A percentile compares a stretch with the other conserved stretches of the same genome.
phyloP scores from a whole-genome alignment of 2,797 vertebrate genomes.

The Pygocentrus nattereri region DNA sequence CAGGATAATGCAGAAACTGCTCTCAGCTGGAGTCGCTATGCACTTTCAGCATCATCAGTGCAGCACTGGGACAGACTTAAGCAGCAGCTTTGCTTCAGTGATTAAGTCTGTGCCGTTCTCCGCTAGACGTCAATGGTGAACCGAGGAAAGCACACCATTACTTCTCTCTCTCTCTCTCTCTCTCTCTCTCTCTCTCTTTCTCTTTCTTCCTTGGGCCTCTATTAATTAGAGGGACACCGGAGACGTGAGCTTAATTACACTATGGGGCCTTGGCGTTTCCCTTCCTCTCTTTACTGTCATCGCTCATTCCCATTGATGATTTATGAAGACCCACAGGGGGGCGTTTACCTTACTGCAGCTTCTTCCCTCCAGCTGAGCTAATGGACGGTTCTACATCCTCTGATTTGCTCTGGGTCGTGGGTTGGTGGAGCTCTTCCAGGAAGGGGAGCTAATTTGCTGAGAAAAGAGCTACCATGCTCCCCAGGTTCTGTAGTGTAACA shows the following conservation, averaged over 20 bases:
- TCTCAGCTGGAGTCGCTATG: neutral
- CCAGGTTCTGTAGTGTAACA: conserved; percentile 5
- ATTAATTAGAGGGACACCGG: conserved; percentile 75
- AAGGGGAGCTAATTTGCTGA: conserved; percentile 28
- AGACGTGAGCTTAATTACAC: conserved; percentile 75
- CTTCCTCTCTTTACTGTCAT: conserved; percentile 59
- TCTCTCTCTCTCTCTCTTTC: conserved; percentile 19
- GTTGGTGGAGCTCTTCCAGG: conserved; percentile 5
- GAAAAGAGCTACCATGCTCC: conserved; percentile 3
- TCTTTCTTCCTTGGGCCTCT: conserved; percentile 52
- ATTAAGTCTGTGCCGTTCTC: conserved; percentile 25
- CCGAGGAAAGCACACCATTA: conserved; percentile 9
- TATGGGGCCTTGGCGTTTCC: conserved; percentile 58
- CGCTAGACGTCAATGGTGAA: conserved; percentile 22
- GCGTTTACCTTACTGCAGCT: conserved; percentile 52
- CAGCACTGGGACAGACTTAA: neutral
- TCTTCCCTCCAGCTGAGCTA: conserved; percentile 46
- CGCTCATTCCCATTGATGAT: conserved; percentile 73
- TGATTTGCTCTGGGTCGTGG: conserved; percentile 17
- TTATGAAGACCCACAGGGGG: conserved; percentile 63
- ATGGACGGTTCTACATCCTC: conserved; percentile 45
- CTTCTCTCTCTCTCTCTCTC: conserved; percentile 14
- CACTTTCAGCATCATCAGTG: conserved; percentile 12
- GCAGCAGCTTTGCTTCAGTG: neutral
- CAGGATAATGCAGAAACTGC: neutral